Percentiles rank a stretch among this genome's conserved stretches.
These are phyloP conservation scores for Tribolium castaneum DNA, from an alignment of 1,140 invertebrate genomes.

Conservation along the genomic window DNA sequence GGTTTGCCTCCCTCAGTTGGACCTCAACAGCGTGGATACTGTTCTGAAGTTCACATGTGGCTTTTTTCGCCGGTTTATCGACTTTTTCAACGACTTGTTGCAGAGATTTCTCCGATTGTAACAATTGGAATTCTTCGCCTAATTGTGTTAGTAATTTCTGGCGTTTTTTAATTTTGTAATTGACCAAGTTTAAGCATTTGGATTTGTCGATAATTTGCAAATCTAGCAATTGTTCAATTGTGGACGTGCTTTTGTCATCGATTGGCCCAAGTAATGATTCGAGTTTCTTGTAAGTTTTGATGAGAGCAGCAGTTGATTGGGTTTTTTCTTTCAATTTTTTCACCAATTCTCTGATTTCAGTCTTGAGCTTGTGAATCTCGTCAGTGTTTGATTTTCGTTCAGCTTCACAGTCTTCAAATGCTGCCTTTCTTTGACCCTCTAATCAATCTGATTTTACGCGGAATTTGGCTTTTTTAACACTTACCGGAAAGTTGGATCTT, in stretches of 20 bases:
- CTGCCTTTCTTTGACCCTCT: slow-evolving; percentile 87
- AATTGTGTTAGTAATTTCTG: slow-evolving; percentile 52
- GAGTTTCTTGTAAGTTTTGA: slow-evolving; percentile 48
- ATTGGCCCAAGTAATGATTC: slow-evolving; percentile 54
- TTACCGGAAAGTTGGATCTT: slow-evolving; percentile 83
- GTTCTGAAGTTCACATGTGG: slow-evolving; percentile 78
- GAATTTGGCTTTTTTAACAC: background rate
- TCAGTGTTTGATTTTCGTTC: slow-evolving; percentile 78
- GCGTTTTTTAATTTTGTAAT: slow-evolving; percentile 72
- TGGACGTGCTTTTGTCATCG: slow-evolving; percentile 67
- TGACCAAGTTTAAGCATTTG: slow-evolving; percentile 80
- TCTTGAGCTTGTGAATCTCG: slow-evolving; percentile 77
- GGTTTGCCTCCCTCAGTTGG: slow-evolving; percentile 82
- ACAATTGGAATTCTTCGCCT: slow-evolving; percentile 56
- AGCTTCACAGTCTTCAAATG: slow-evolving; percentile 81
- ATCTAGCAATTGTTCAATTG: slow-evolving; percentile 73
- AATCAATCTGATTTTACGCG: slow-evolving; percentile 37
- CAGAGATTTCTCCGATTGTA: slow-evolving; percentile 53
- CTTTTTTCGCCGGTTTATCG: slow-evolving; percentile 57
- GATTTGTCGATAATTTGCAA: slow-evolving; percentile 80
- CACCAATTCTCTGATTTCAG: slow-evolving; percentile 75
- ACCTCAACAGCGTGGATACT: slow-evolving; percentile 80
- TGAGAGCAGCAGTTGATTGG: slow-evolving; percentile 63
- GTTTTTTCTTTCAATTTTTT: slow-evolving; percentile 70
- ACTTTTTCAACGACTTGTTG: slow-evolving; percentile 52